Conservation (phyloP, 2,797 vertebrate species). For the Octomys mimax region DNA sequence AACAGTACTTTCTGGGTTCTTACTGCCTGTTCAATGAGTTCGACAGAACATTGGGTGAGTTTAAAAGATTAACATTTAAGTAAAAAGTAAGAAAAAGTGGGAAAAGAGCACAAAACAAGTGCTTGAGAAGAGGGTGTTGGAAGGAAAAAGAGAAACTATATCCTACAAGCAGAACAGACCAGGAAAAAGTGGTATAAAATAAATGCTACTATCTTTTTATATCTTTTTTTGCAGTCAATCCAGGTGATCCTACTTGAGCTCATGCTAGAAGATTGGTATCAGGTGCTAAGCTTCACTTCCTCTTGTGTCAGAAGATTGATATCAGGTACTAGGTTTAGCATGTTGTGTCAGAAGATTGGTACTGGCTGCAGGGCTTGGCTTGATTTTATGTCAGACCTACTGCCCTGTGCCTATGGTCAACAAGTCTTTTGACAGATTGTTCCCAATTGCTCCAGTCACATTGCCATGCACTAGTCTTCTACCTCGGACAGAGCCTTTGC, state of each 20-base stretch:
- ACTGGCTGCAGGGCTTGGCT: not conserved
- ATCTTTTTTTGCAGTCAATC: not conserved
- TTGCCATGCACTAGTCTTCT: not conserved
- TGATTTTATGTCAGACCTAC: not conserved
- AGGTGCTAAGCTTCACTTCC: not conserved
- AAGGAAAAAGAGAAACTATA: not conserved
- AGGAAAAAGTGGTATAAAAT: not conserved
- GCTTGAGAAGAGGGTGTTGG: not conserved
- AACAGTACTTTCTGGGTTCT: not conserved
- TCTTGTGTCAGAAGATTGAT: not conserved
- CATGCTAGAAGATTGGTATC: not conserved
- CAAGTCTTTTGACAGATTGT: not conserved
- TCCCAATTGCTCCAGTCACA: not conserved
- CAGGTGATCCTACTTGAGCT: not conserved
- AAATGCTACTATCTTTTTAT: not conserved
- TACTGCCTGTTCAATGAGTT: not conserved
- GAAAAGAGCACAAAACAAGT: not conserved
- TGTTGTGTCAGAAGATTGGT: not conserved
- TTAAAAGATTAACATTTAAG: not conserved
- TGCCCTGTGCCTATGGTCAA: not conserved
- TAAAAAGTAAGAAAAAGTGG: not conserved
- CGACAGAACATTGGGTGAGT: not conserved
- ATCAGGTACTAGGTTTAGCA: not conserved
- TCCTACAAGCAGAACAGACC: not conserved
- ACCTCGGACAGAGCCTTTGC: not conserved